Conservation (phyloP, 2,888 invertebrate species). For the Nebria brevicollis region DNA sequence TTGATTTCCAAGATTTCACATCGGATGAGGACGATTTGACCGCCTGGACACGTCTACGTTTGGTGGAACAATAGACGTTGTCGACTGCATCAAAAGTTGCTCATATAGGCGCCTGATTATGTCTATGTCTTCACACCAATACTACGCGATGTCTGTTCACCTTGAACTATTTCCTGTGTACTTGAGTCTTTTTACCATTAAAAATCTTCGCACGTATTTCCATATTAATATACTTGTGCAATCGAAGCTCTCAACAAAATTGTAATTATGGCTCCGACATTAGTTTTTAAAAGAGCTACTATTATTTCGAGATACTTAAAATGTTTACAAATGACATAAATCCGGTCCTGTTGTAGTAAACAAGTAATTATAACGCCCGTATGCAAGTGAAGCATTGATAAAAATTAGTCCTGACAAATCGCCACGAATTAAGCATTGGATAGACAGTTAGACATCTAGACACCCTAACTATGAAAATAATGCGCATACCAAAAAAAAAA, state of each 20-base stretch:
- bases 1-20: constrained; percentile 14
- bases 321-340: background rate
- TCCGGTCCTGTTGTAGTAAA: background rate
- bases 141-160: background rate
- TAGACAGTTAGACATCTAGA: background rate
- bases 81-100: constrained; percentile 30
- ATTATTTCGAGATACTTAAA: too few species aligned
- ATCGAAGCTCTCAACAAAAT: background rate
- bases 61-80: constrained; percentile 27
- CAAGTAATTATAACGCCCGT: background rate
- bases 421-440: background rate
- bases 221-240: background rate
- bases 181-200: background rate
- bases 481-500: constrained; percentile 9
- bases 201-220: background rate
- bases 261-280: background rate
- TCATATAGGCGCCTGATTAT: constrained; percentile 24
- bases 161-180: background rate
- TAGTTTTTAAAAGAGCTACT: background rate
- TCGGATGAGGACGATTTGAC: constrained; percentile 22
- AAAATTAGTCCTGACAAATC: background rate
- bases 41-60: constrained; percentile 29
- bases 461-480: background rate
- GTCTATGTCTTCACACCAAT: background rate
- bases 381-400: background rate